These are phyloP conservation scores for Gibbula magus DNA, from an alignment of 2,888 invertebrate genomes.

Conservation along the genomic window DNA sequence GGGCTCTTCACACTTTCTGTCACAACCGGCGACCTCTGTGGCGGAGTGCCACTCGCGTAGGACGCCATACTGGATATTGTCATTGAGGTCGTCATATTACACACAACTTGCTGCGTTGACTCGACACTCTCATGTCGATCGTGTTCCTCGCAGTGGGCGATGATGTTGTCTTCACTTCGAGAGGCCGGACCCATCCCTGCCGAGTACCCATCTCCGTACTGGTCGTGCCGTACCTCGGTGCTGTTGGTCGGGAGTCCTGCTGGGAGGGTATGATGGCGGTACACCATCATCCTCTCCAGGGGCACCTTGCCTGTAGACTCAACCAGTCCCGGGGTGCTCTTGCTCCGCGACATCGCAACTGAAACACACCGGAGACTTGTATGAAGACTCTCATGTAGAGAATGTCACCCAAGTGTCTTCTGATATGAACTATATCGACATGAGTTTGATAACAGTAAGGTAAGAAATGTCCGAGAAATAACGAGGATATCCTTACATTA, in stretches of 20 bases:
- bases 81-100: conserved; percentile 57
- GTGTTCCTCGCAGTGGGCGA: conserved; percentile 26
- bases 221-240: conserved; percentile 27
- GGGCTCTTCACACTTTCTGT: conserved; percentile 60
- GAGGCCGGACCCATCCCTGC: conserved; percentile 18
- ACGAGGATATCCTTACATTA: no score
- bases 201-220: conserved; percentile 20
- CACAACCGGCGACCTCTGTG: conserved; percentile 41
- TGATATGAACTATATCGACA: no score
- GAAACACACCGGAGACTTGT: conserved; percentile 25
- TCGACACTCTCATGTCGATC: conserved; percentile 47
- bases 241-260: conserved; percentile 45
- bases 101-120: conserved; percentile 41
- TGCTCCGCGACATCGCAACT: conserved; percentile 93
- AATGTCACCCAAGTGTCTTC: no score
- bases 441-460: no score
- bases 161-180: conserved; percentile 48
- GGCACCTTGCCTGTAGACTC: conserved; percentile 93
- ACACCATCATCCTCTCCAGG: conserved; percentile 61
- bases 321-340: conserved; percentile 95
- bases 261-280: conserved; percentile 65
- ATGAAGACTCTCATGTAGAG: no score
- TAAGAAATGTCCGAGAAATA: no score
- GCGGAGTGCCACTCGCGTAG: conserved; percentile 60
- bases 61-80: conserved; percentile 67